Percentiles rank a stretch among this genome's conserved stretches.
Evolutionary conservation across 1,140 invertebrate genomes (phyloP).

Genomic region (Pollicipes pollicipes): DNA sequence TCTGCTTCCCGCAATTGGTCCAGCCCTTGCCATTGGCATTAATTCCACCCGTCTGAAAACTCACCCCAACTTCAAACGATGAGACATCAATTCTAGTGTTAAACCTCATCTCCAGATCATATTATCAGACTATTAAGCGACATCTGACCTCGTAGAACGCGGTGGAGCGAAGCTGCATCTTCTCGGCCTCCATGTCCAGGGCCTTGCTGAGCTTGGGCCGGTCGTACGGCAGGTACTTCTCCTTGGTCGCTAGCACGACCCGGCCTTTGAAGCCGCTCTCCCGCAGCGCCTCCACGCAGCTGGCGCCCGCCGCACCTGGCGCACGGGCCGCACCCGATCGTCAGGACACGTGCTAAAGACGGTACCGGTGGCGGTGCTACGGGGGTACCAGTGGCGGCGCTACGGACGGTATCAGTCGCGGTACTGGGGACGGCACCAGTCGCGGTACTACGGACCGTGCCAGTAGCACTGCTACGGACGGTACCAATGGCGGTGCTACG

Average conservation of each 20-base stretch:
- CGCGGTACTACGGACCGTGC: no score
- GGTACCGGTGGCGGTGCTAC: no score
- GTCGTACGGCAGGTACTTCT: constrained; percentile 67
- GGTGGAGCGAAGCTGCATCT: constrained; percentile 42
- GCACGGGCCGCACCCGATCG: constrained; percentile 51
- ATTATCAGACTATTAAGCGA: neutral
- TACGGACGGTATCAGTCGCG: no score
- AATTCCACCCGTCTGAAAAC: neutral
- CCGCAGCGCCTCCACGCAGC: constrained; percentile 66
- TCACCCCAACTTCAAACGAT: neutral
- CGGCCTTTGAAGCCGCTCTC: constrained; percentile 72
- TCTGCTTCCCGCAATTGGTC: no score
- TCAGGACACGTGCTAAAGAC: no score
- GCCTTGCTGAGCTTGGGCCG: constrained; percentile 70
- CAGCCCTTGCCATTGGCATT: no score
- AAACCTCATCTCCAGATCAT: neutral
- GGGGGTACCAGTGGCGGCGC: no score
- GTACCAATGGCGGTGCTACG: no score
- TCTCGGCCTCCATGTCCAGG: constrained; percentile 40
- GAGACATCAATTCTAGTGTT: neutral
- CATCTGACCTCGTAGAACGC: constrained; percentile 45
- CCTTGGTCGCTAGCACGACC: constrained; percentile 58
- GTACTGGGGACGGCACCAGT: no score
- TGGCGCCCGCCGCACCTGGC: constrained; percentile 54
- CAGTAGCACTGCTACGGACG: no score